Conservation (phyloP, 2,888 invertebrate genomes). For the Dromius quadrimaculatus region DNA sequence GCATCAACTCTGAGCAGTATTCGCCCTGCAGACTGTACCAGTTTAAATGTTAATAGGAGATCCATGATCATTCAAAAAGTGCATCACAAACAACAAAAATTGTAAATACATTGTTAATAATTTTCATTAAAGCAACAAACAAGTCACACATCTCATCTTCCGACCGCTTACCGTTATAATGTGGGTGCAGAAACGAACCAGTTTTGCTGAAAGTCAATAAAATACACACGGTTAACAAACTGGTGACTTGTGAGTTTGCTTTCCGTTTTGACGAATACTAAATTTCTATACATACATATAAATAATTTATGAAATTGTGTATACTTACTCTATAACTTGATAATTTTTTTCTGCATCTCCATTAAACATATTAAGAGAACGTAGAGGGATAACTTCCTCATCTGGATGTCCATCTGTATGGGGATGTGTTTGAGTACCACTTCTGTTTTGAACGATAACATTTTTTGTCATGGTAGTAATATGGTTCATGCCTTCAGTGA, state of each 20-base stretch:
- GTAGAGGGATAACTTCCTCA: slow-evolving; percentile 83
- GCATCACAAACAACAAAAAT: slow-evolving; percentile 44
- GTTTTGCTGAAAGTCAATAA: slow-evolving; percentile 65
- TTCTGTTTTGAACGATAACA: slow-evolving; percentile 63
- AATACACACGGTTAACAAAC: slow-evolving; percentile 42
- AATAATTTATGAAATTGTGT: slow-evolving; percentile 29
- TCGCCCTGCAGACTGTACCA: slow-evolving; percentile 70
- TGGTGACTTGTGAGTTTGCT: slow-evolving; percentile 48
- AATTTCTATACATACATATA: slow-evolving; percentile 5
- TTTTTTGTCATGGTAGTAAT: slow-evolving; percentile 69
- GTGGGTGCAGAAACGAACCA: slow-evolving; percentile 71
- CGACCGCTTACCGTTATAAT: slow-evolving; percentile 71
- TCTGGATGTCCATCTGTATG: slow-evolving; percentile 65
- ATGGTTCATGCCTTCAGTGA: slow-evolving; percentile 71
- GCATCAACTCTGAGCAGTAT: slow-evolving; percentile 74
- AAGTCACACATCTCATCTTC: slow-evolving; percentile 55
- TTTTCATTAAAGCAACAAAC: slow-evolving; percentile 56
- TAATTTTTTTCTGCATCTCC: slow-evolving; percentile 76
- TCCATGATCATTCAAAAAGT: slow-evolving; percentile 10
- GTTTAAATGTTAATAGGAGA: slow-evolving; percentile 17
- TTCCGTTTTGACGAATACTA: slow-evolving; percentile 8
- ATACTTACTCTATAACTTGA: slow-evolving; percentile 80
- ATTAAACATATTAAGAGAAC: slow-evolving; percentile 77
- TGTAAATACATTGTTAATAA: slow-evolving; percentile 21
- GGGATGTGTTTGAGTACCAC: slow-evolving; percentile 62